phyloP scores from a whole-genome alignment of 2,797 vertebrate species.

The Pelochelys cantorii region DNA sequence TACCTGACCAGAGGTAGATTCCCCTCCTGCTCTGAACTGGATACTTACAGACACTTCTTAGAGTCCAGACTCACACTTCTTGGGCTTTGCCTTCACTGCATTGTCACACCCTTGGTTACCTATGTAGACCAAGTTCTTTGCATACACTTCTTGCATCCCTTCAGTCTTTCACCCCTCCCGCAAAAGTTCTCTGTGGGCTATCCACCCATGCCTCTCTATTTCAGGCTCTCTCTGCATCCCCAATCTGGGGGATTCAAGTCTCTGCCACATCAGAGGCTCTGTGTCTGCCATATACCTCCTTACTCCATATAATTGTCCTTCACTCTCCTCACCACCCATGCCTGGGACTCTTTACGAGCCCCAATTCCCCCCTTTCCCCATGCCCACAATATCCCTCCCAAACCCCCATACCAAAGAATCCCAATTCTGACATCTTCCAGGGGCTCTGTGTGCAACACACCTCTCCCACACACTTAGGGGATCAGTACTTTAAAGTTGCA shows the following conservation, averaged over 20 bases:
- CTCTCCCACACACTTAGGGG: too few species aligned
- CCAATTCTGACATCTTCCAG: too few species aligned
- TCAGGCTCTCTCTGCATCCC: neutral
- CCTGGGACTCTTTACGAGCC: neutral
- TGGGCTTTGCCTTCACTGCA: neutral
- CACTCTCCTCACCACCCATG: neutral
- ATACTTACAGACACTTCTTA: neutral
- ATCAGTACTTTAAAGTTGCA: too few species aligned
- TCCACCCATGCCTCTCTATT: neutral
- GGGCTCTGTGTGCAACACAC: too few species aligned
- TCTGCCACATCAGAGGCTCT: neutral
- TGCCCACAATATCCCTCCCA: too few species aligned
- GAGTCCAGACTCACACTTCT: neutral
- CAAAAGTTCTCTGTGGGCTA: neutral
- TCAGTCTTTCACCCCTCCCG: accelerated
- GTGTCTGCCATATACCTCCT: neutral
- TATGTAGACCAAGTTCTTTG: neutral
- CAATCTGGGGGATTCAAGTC: neutral
- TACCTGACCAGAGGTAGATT: neutral
- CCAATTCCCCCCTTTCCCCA: neutral
- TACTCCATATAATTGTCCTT: neutral
- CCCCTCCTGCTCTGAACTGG: neutral
- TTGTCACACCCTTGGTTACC: neutral
- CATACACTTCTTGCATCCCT: neutral
- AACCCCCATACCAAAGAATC: too few species aligned